These are phyloP conservation scores for Pinna nobilis DNA, from an alignment of 1,140 invertebrate genomes.

Conservation along the genomic window DNA sequence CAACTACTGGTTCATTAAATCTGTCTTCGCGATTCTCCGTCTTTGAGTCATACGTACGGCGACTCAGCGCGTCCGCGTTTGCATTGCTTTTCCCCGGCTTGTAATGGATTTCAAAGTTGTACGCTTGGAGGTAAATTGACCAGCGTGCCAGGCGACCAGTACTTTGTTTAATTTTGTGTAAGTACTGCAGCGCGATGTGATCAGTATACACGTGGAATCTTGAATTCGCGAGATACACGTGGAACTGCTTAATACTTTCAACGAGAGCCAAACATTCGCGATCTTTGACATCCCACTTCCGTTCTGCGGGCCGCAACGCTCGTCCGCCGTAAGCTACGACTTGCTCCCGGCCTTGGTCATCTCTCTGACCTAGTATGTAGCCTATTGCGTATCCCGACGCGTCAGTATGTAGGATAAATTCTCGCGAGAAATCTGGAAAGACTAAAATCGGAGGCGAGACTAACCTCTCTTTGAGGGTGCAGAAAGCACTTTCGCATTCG, in stretches of 20 bases:
- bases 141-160: constrained; percentile 36
- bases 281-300: background rate
- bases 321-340: constrained; percentile 45
- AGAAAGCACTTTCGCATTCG: constrained; percentile 45
- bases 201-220: constrained; percentile 41
- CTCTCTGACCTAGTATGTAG: constrained; percentile 6
- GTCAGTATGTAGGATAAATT: constrained; percentile 55
- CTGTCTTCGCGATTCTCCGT: too few relatives aligned
- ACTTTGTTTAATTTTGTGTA: constrained; percentile 22
- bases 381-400: constrained; percentile 35
- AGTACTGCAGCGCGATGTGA: constrained; percentile 28
- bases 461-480: constrained; percentile 45
- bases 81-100: too few relatives aligned
- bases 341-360: background rate
- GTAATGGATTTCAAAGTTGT: background rate
- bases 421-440: constrained; percentile 42
- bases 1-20: too few relatives aligned
- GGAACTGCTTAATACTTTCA: background rate
- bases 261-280: background rate
- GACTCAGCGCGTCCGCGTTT: constrained; percentile 27
- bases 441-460: constrained; percentile 46
- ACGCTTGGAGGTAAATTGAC: too few relatives aligned
- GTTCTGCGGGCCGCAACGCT: background rate
- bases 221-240: constrained; percentile 24
- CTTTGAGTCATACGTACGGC: constrained; percentile 8